phyloP scores from a whole-genome alignment of 1,140 invertebrate species.

The Drosophila insularis region DNA sequence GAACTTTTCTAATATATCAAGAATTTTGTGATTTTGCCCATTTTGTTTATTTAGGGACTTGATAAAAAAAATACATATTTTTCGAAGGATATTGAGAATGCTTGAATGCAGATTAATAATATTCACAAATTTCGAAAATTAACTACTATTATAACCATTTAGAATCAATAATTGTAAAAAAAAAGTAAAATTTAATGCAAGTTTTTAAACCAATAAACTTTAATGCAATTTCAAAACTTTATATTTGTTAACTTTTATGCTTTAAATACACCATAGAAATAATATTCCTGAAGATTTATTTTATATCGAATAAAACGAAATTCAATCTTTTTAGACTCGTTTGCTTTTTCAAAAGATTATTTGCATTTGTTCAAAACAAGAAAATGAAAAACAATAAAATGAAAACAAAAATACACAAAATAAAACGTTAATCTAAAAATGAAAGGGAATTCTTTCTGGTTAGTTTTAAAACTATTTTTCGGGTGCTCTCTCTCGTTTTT shows the following conservation, averaged over 20 bases:
- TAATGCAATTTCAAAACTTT: neutral
- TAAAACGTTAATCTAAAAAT: neutral
- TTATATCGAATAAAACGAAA: neutral
- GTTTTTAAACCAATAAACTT: no score
- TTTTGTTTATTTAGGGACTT: no score
- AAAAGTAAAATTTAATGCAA: no score
- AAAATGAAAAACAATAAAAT: neutral
- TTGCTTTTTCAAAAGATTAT: neutral
- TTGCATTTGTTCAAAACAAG: neutral
- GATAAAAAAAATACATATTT: no score
- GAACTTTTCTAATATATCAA: no score
- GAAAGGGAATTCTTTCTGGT: slow-evolving; percentile 2
- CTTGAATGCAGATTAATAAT: no score
- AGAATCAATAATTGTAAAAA: no score
- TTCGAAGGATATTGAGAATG: no score
- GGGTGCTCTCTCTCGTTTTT: neutral
- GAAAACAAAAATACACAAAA: neutral
- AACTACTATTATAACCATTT: no score
- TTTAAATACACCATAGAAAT: neutral
- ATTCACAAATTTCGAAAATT: no score
- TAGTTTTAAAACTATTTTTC: slow-evolving; percentile 7
- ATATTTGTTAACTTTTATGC: neutral
- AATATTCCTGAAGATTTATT: neutral
- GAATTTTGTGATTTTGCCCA: no score
- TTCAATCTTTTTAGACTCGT: neutral